Conservation (phyloP, 30 jellyfish, hydroid and myxozoan genomes). For the Mastigias papua region DNA sequence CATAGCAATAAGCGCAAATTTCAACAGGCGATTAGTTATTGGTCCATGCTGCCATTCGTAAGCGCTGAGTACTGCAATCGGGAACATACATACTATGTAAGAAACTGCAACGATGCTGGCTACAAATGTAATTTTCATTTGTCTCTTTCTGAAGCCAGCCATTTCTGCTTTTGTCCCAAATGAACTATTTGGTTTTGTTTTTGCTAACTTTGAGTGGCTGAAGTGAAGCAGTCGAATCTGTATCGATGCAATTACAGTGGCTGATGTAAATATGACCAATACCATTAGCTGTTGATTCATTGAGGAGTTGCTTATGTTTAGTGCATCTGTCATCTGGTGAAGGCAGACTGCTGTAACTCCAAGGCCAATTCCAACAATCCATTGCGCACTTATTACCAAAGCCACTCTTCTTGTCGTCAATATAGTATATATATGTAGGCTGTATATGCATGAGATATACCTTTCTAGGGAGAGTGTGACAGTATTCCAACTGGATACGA, state of each 20-base stretch:
- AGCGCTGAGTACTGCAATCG: not conserved
- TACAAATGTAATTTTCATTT: not conserved
- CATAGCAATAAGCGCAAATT: not conserved
- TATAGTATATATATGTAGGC: not conserved
- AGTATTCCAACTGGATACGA: not conserved
- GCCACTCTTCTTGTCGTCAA: not conserved
- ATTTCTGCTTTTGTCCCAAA: not conserved
- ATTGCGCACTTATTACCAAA: not conserved
- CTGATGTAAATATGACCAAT: not conserved
- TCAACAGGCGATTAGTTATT: no score
- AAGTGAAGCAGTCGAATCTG: not conserved
- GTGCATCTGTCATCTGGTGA: not conserved
- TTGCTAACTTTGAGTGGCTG: not conserved
- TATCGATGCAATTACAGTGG: not conserved
- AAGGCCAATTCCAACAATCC: not conserved
- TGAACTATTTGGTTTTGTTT: not conserved
- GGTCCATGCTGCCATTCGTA: not conserved
- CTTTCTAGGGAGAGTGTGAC: not conserved
- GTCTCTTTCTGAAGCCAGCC: not conserved
- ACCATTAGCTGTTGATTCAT: not conserved
- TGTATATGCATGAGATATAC: not conserved
- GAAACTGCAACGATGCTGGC: conserved; percentile 7
- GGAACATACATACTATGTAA: not conserved
- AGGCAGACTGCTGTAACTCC: not conserved
- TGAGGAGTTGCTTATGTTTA: not conserved